These are phyloP conservation scores for Ochlodes sylvanus DNA, from an alignment of 2,888 invertebrate genomes.

Conservation along the genomic window DNA sequence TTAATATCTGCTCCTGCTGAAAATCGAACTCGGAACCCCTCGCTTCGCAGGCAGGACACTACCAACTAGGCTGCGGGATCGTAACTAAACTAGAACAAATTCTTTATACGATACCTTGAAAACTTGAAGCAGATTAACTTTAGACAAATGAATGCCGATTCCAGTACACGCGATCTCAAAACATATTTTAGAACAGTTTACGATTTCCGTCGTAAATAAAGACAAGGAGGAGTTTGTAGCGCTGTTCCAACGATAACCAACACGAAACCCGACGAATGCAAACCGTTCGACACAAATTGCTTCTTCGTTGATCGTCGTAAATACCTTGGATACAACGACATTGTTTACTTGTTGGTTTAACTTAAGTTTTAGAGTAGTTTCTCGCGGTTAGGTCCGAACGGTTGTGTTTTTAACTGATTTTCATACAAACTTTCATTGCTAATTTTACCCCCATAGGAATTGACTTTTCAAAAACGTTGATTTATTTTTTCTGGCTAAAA, in stretches of 20 bases:
- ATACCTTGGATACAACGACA: slow-evolving; percentile 10
- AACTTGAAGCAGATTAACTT: background rate
- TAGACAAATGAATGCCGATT: slow-evolving; percentile 7
- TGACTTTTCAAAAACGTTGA: no score
- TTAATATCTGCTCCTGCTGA: no score
- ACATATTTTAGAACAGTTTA: slow-evolving; percentile 28
- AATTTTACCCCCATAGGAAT: no score
- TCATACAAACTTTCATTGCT: no score
- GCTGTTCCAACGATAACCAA: slow-evolving; percentile 8
- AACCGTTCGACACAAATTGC: slow-evolving; percentile 23
- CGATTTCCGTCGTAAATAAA: slow-evolving; percentile 32
- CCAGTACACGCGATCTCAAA: slow-evolving; percentile 8
- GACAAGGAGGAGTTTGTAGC: background rate
- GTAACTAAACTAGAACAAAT: no score
- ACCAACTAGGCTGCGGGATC: no score
- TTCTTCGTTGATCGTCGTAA: slow-evolving; percentile 11
- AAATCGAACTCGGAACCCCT: no score
- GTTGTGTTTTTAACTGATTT: no score
- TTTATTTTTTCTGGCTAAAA: no score
- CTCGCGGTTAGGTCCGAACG: no score
- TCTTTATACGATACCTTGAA: no score
- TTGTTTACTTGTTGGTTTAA: background rate
- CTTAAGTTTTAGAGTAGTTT: background rate
- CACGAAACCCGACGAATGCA: slow-evolving; percentile 16
- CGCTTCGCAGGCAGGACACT: no score